A percentile compares a stretch with the other conserved stretches of the same genome.
These are phyloP conservation scores for Sinelater perroti DNA, from an alignment of 2,888 invertebrate genomes.

Conservation along the genomic window DNA sequence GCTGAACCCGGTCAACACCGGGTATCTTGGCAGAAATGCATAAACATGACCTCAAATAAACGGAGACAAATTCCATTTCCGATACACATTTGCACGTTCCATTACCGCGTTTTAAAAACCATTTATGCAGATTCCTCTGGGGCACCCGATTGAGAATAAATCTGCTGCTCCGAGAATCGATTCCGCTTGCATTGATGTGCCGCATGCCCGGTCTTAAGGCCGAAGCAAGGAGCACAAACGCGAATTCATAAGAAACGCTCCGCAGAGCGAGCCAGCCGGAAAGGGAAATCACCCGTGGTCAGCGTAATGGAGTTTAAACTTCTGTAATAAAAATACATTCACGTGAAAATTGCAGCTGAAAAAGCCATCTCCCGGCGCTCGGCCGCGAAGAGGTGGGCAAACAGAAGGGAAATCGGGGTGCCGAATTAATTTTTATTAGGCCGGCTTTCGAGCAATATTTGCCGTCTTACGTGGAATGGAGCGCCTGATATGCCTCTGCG, in stretches of 20 bases:
- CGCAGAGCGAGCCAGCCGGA: conserved; percentile 16
- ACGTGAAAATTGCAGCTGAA: conserved; percentile 12
- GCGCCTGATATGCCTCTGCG: too few relatives aligned
- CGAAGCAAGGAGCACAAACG: conserved; percentile 9
- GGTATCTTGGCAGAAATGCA: too few relatives aligned
- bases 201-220: conserved; percentile 2
- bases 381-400: conserved; percentile 4
- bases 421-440: conserved; percentile 20
- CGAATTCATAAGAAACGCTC: conserved; percentile 8
- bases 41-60: too few relatives aligned
- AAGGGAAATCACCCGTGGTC: conserved; percentile 25
- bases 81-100: too few relatives aligned
- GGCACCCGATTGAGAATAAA: too few relatives aligned
- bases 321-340: conserved; percentile 23
- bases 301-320: conserved; percentile 24
- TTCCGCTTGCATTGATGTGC: too few relatives aligned
- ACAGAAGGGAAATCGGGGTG: conserved; percentile 8
- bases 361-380: conserved; percentile 19
- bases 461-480: too few relatives aligned
- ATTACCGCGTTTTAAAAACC: too few relatives aligned
- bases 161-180: too few relatives aligned
- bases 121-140: too few relatives aligned
- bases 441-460: background rate
- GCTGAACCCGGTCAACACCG: too few relatives aligned
- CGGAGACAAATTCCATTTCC: too few relatives aligned